Evolutionary conservation across 1,140 invertebrate genomes (phyloP).

Genomic region (Heliconius congener): DNA sequence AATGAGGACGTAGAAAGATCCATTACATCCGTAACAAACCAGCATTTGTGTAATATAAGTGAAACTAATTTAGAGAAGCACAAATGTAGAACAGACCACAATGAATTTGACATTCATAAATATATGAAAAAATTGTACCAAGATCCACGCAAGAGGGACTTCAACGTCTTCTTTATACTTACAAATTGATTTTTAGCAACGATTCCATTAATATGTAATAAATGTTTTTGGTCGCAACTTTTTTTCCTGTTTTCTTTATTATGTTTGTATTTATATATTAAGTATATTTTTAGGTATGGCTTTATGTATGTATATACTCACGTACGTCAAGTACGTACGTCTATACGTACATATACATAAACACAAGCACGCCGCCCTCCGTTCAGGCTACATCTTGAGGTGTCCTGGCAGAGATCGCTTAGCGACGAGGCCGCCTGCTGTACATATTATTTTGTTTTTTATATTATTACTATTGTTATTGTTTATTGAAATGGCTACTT

Average conservation of each 20-base stretch:
- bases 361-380: too few relatives aligned
- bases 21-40: neutral
- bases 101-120: neutral
- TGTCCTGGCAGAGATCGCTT: too few relatives aligned
- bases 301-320: too few relatives aligned
- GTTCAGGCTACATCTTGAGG: too few relatives aligned
- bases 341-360: too few relatives aligned
- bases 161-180: neutral
- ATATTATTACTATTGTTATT: too few relatives aligned
- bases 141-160: neutral
- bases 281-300: too few relatives aligned
- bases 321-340: too few relatives aligned
- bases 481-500: too few relatives aligned
- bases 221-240: neutral
- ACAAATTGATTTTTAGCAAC: neutral
- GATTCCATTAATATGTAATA: neutral
- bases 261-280: too few relatives aligned
- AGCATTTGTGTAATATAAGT: neutral
- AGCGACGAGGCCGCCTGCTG: too few relatives aligned
- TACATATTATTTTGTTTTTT: too few relatives aligned
- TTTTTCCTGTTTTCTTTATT: neutral
- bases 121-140: neutral
- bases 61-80: neutral
- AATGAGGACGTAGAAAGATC: neutral
- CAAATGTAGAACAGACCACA: neutral